Percentiles rank a stretch among this genome's conserved stretches.
Conservation (phyloP, 2,113 vertebrate species). For the Phainopepla nitens region DNA sequence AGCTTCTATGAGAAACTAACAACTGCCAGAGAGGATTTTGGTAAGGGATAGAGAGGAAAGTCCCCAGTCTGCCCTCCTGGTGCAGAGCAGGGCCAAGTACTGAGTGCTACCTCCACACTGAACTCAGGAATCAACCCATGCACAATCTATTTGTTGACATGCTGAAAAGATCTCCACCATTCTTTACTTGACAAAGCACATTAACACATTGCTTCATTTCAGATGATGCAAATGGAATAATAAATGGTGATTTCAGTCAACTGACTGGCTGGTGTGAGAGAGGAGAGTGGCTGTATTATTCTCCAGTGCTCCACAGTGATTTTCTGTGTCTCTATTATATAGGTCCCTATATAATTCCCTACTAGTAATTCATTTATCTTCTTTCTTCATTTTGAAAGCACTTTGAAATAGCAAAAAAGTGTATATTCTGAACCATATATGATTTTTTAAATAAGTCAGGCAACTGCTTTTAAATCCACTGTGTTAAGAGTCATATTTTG, state of each 20-base stretch:
- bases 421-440: neutral
- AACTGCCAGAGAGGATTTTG: neutral
- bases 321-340: neutral
- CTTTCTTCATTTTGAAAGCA: neutral
- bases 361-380: neutral
- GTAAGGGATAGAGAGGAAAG: neutral
- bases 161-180: neutral
- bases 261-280: neutral
- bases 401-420: neutral
- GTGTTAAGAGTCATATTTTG: neutral
- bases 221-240: conserved; percentile 2
- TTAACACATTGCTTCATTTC: neutral
- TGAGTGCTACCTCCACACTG: neutral
- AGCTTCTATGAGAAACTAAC: neutral
- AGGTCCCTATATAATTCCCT: neutral
- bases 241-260: neutral
- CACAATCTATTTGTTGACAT: neutral
- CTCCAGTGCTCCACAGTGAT: neutral
- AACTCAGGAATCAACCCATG: neutral
- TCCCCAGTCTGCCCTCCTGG: neutral
- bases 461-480: neutral
- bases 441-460: neutral
- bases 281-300: neutral
- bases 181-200: neutral
- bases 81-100: neutral